Evolutionary conservation across 1,140 invertebrate genomes (phyloP).

Genomic region (Heliothis subflexa): DNA sequence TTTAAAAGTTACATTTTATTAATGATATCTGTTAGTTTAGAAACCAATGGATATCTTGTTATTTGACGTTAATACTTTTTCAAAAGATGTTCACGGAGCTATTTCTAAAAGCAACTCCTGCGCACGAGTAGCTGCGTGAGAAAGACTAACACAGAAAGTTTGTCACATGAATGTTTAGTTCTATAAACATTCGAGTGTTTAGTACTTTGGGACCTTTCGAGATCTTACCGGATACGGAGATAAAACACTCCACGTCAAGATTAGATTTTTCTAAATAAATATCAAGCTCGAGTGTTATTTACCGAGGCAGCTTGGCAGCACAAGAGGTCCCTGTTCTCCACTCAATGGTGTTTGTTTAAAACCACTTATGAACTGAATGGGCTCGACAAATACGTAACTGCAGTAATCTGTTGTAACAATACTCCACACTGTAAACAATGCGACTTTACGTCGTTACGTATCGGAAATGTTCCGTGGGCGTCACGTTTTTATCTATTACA

Average conservation of each 20-base stretch:
- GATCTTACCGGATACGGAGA: constrained; percentile 70
- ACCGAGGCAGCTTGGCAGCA: constrained; percentile 64
- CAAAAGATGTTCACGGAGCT: neutral
- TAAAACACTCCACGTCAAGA: constrained; percentile 75
- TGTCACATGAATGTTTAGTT: constrained; percentile 64
- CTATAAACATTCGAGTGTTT: constrained; percentile 59
- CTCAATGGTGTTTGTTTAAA: constrained; percentile 80
- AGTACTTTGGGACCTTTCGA: constrained; percentile 48
- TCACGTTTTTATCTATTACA: constrained; percentile 51
- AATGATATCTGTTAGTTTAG: constrained; percentile 19
- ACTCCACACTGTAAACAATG: constrained; percentile 61
- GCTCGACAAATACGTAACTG: constrained; percentile 68
- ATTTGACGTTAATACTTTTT: constrained; percentile 26
- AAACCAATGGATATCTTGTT: constrained; percentile 22
- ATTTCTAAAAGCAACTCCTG: constrained; percentile 17
- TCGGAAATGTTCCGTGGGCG: constrained; percentile 53
- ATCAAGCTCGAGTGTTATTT: constrained; percentile 71
- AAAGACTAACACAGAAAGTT: constrained; percentile 67
- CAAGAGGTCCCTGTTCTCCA: constrained; percentile 73
- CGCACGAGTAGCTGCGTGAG: constrained; percentile 57
- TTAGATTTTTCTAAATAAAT: constrained; percentile 81
- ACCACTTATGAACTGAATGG: constrained; percentile 78
- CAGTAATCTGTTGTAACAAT: constrained; percentile 78
- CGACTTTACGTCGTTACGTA: constrained; percentile 53
- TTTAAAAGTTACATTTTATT: constrained; percentile 44